A percentile compares a stretch with the other conserved stretches of the same genome.
These are phyloP conservation scores for Nasonia giraulti DNA, from an alignment of 1,140 invertebrate genomes.

Conservation along the genomic window DNA sequence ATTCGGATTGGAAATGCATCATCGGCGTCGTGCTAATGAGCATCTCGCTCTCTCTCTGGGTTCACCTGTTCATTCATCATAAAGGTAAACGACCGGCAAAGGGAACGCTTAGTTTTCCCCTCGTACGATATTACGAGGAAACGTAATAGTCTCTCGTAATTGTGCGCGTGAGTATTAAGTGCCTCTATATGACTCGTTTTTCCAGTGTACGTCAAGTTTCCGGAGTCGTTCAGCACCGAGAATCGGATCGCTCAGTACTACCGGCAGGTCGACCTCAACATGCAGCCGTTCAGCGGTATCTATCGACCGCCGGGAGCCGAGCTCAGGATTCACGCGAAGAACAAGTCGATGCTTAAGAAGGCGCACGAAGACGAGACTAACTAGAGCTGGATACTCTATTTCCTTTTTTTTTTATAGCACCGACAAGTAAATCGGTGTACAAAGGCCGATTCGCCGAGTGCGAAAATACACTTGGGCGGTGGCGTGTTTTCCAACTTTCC, in stretches of 20 bases:
- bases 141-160: too few species aligned
- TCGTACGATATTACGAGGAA: too few species aligned
- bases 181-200: neutral
- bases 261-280: conserved; percentile 51
- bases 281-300: conserved; percentile 33
- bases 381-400: neutral
- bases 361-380: too few species aligned
- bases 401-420: too few species aligned
- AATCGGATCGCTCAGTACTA: conserved; percentile 55
- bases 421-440: too few species aligned
- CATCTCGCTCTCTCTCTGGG: conserved; percentile 53
- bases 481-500: neutral
- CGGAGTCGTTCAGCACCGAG: conserved; percentile 50
- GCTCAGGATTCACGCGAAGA: conserved; percentile 45
- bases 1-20: conserved; percentile 76
- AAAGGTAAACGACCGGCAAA: neutral
- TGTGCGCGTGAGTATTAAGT: too few species aligned
- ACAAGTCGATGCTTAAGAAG: conserved; percentile 34
- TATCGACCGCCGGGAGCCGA: conserved; percentile 53
- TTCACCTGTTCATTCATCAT: neutral
- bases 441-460: too few species aligned
- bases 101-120: too few species aligned
- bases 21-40: conserved; percentile 58
- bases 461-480: neutral
- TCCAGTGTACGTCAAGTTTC: conserved; percentile 48